A percentile compares a stretch with the other conserved stretches of the same genome.
These are phyloP conservation scores for Coryphaenoides rupestris DNA, from an alignment of 2,113 vertebrate genomes.

Conservation along the genomic window DNA sequence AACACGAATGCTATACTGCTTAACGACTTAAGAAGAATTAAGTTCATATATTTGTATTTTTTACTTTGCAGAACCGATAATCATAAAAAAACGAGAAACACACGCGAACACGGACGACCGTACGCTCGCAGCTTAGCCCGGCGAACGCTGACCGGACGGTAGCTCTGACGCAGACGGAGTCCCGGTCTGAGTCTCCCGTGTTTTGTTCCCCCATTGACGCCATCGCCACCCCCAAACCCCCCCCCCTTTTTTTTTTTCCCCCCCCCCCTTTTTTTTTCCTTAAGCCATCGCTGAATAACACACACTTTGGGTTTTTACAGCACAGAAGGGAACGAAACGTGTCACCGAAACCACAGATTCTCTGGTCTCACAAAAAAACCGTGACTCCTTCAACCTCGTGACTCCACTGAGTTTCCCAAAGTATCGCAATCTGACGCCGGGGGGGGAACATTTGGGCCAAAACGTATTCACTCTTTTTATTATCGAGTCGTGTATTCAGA, in stretches of 20 bases:
- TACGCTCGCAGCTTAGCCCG: conserved; percentile 80
- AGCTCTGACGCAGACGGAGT: conserved; percentile 54
- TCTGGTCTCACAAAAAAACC: conserved; percentile 53
- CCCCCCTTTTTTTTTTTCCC: no score
- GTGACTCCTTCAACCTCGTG: conserved; percentile 54
- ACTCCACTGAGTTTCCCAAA: conserved; percentile 9
- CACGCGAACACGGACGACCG: conserved; percentile 82
- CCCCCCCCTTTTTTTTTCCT: no score
- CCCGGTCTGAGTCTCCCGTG: conserved; percentile 41
- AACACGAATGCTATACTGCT: conserved; percentile 97
- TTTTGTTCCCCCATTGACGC: conserved; percentile 42
- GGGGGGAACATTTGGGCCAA: no score
- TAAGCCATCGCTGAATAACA: no score
- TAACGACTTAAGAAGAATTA: conserved; percentile 85
- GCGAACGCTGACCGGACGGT: conserved; percentile 54
- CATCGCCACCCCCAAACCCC: conserved; percentile 25
- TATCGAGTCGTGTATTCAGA: no score
- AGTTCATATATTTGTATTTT: conserved; percentile 65
- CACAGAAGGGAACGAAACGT: conserved; percentile 53
- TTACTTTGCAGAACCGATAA: conserved; percentile 91
- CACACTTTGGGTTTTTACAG: conserved; percentile 34
- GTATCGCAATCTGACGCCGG: no score
- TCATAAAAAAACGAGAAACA: conserved; percentile 82
- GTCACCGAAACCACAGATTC: conserved; percentile 34
- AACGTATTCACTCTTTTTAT: no score